A percentile compares a stretch with the other conserved stretches of the same genome.
Conservation (phyloP, 2,888 invertebrate species). For the Zele albiditarsus region DNA sequence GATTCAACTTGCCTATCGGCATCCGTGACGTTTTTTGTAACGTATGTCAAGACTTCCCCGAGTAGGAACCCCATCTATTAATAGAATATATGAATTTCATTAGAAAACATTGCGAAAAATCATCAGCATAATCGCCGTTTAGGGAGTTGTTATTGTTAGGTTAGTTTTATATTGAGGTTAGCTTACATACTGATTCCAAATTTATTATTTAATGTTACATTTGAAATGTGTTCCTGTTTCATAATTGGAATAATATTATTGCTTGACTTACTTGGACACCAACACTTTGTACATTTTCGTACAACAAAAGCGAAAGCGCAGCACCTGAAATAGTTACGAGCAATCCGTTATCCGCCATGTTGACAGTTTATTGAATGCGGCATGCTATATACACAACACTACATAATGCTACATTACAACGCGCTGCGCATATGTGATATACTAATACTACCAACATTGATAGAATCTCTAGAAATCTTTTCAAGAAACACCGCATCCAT, state of each 20-base stretch:
- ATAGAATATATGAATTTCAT: slow-evolving; percentile 24
- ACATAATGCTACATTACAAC: too few species aligned
- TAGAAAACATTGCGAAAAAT: not conserved
- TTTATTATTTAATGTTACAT: not conserved
- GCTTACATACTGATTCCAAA: slow-evolving; percentile 43
- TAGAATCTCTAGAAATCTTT: too few species aligned
- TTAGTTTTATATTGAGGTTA: slow-evolving; percentile 41
- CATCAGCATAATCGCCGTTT: slow-evolving; percentile 32
- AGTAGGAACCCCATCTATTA: slow-evolving; percentile 78
- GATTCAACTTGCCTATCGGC: slow-evolving; percentile 79
- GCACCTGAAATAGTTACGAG: slow-evolving; percentile 75
- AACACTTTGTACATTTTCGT: slow-evolving; percentile 78
- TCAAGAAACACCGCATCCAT: too few species aligned
- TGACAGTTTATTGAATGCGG: slow-evolving; percentile 53
- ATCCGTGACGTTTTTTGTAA: slow-evolving; percentile 81
- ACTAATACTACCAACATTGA: too few species aligned
- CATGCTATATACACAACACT: slow-evolving; percentile 1
- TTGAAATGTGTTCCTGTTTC: not conserved
- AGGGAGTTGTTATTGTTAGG: not conserved
- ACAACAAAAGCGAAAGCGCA: slow-evolving; percentile 80
- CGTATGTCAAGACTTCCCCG: slow-evolving; percentile 78
- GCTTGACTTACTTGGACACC: slow-evolving; percentile 76
- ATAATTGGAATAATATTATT: not conserved
- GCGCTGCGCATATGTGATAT: not conserved
- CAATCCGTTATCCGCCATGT: slow-evolving; percentile 67